These are phyloP conservation scores for Apis mellifera DNA, from an alignment of 1,140 invertebrate species.

Conservation along the genomic window DNA sequence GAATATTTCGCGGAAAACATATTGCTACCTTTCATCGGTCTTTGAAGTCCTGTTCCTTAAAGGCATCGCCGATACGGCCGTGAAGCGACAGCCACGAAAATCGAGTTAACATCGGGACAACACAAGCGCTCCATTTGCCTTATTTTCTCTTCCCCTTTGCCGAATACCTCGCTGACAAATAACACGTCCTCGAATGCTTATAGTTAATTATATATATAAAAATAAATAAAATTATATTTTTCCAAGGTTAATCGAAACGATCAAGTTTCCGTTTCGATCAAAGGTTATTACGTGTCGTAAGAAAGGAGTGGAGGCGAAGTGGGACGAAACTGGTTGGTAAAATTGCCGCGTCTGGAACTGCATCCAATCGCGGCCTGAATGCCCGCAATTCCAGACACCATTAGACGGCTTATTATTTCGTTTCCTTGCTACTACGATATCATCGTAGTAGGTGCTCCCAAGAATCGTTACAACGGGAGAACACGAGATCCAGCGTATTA, in stretches of 20 bases:
- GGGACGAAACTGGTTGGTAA: conserved; percentile 66
- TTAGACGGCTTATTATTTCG: conserved; percentile 77
- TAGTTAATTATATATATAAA: too few relatives aligned
- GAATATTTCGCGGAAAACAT: conserved; percentile 53
- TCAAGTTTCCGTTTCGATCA: too few relatives aligned
- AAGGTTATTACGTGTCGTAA: background rate
- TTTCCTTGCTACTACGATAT: conserved; percentile 67
- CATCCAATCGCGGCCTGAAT: conserved; percentile 75
- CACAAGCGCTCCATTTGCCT: conserved; percentile 11
- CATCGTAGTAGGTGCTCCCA: conserved; percentile 49
- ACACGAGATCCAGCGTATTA: conserved; percentile 57
- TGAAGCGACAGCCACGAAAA: conserved; percentile 20
- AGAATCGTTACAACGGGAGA: conserved; percentile 62
- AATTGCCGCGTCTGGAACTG: conserved; percentile 69
- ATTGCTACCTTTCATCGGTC: conserved; percentile 29
- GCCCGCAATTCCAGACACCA: conserved; percentile 73
- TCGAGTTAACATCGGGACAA: conserved; percentile 28
- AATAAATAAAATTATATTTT: too few relatives aligned
- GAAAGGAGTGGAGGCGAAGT: conserved; percentile 35
- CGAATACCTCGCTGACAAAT: background rate
- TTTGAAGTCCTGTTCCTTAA: conserved; percentile 48
- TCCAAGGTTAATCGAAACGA: too few relatives aligned
- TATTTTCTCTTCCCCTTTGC: background rate
- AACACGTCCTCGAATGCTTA: background rate
- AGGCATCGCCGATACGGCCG: conserved; percentile 30